Percentiles rank a stretch among this genome's conserved stretches.
Evolutionary conservation across 2,797 vertebrate genomes (phyloP).

Genomic region (Pseudochromis fuscus): DNA sequence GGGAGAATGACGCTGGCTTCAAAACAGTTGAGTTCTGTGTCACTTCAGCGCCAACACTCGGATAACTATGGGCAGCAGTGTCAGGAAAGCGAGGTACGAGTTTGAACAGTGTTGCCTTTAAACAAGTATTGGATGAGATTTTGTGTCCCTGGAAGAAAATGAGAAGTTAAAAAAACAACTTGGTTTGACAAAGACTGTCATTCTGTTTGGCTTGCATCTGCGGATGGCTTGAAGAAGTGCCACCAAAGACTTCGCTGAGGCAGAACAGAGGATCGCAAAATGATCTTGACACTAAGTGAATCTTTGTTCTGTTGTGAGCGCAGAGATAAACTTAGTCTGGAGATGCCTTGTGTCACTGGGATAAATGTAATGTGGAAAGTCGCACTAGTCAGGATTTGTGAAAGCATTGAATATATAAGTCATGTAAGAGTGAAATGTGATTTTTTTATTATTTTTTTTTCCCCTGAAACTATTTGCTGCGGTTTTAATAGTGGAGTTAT

Average conservation of each 20-base stretch:
- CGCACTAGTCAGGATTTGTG: constrained; percentile 2
- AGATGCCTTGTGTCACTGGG: constrained; percentile 16
- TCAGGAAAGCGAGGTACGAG: constrained; percentile 15
- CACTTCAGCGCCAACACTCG: constrained; percentile 24
- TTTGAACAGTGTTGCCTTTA: constrained; percentile 29
- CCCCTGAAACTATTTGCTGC: no score
- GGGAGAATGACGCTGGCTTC: constrained; percentile 12
- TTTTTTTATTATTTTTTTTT: no score
- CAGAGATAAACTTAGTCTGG: constrained; percentile 23
- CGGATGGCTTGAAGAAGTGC: constrained; percentile 4
- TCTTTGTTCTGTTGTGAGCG: constrained; percentile 26
- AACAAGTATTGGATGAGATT: constrained; percentile 35
- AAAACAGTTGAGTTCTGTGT: constrained; percentile 38
- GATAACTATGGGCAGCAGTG: constrained; percentile 29
- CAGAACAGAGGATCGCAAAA: constrained; percentile 33
- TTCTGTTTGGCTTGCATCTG: constrained; percentile 36
- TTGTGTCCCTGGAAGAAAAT: constrained; percentile 27
- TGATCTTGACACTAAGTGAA: constrained; percentile 25
- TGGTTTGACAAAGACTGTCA: constrained; percentile 23
- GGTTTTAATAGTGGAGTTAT: no score
- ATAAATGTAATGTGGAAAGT: background rate
- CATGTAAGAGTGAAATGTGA: constrained; percentile 1
- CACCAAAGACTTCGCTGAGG: constrained; percentile 17
- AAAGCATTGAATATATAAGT: constrained; percentile 1
- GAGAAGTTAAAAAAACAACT: background rate